phyloP scores from a whole-genome alignment of 2,888 invertebrate genomes.

The Polyommatus iphigenia region DNA sequence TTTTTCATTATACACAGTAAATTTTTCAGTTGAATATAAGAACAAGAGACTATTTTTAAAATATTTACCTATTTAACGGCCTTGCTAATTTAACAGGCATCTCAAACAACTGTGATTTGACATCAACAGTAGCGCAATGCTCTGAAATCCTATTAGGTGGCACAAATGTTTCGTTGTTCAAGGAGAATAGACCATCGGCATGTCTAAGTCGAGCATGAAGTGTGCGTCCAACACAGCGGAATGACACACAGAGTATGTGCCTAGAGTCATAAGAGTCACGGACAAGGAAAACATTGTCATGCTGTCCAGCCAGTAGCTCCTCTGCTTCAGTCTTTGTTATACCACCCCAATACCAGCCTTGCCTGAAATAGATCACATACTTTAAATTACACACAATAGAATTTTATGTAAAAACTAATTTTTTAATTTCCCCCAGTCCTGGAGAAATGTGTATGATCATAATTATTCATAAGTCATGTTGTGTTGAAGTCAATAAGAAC shows the following conservation, averaged over 20 bases:
- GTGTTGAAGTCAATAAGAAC: conserved; percentile 38
- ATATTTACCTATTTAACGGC: conserved; percentile 68
- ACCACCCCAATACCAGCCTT: conserved; percentile 89
- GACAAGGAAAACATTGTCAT: conserved; percentile 87
- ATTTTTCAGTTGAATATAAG: too few relatives aligned
- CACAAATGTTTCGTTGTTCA: conserved; percentile 80
- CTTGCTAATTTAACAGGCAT: conserved; percentile 75
- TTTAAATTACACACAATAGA: conserved; percentile 25
- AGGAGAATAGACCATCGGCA: conserved; percentile 84
- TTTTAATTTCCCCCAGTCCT: too few relatives aligned
- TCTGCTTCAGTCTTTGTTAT: conserved; percentile 86
- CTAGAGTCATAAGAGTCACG: conserved; percentile 85
- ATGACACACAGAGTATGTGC: conserved; percentile 86
- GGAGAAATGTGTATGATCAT: too few relatives aligned
- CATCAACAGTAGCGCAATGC: conserved; percentile 74
- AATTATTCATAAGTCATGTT: neutral
- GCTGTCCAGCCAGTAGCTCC: conserved; percentile 82
- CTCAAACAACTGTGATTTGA: conserved; percentile 71
- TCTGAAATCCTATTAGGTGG: conserved; percentile 74
- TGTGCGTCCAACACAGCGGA: conserved; percentile 84
- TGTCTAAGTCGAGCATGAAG: conserved; percentile 87
- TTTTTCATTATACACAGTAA: neutral
- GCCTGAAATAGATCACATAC: conserved; percentile 56
- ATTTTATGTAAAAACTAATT: neutral
- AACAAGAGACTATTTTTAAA: neutral